Conservation (phyloP, 2,113 vertebrate genomes). For the human region GRCh38 chr11:44632501-44633000, state of each 20-base stretch:
- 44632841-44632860: accelerated
- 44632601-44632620: accelerated
- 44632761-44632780: neutral
- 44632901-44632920: neutral
- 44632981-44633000: neutral
- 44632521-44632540: neutral
- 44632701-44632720: neutral
- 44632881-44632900: accelerated
- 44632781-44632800: neutral
- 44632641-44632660: accelerated
- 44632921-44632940: neutral
- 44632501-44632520: neutral
- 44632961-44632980: neutral
- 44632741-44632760: neutral
- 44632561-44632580: neutral
- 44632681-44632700: neutral
- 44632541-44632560: neutral
- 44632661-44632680: neutral
- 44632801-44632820: neutral
- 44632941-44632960: no score
- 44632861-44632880: accelerated
- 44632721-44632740: neutral
- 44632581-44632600: neutral
- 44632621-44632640: neutral
- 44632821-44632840: neutral